Percentiles rank a stretch among this genome's conserved stretches.
Evolutionary conservation across 2,888 invertebrate genomes (phyloP).

Genomic region (Morpho deidamia): DNA sequence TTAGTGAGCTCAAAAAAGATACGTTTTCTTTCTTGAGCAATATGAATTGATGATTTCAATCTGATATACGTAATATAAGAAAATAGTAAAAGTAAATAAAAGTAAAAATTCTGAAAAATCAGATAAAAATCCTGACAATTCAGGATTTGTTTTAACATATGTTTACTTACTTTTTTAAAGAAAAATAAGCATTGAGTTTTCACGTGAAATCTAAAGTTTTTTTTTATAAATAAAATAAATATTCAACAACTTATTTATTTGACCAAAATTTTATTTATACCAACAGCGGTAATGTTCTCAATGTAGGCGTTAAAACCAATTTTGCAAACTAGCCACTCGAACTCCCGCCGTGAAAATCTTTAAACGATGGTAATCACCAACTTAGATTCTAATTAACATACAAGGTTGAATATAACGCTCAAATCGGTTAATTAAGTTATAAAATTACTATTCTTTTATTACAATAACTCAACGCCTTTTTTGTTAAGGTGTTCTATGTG

Average conservation of each 20-base stretch:
- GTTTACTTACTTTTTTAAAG: too few species aligned
- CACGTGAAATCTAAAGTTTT: background rate
- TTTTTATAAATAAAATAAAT: slow-evolving; percentile 2
- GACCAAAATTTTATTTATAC: too few species aligned
- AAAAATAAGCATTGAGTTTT: background rate
- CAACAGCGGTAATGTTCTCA: slow-evolving; percentile 9
- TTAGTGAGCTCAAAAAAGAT: too few species aligned
- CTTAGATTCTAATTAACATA: slow-evolving; percentile 22
- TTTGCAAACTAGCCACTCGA: slow-evolving; percentile 51
- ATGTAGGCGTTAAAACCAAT: slow-evolving; percentile 56
- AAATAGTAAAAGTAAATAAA: too few species aligned
- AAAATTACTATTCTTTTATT: background rate
- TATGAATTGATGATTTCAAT: too few species aligned
- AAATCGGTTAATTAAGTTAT: slow-evolving; percentile 24
- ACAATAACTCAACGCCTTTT: background rate
- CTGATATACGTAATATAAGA: too few species aligned
- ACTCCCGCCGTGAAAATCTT: slow-evolving; percentile 49
- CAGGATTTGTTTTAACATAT: too few species aligned
- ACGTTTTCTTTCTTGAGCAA: too few species aligned
- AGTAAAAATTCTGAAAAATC: too few species aligned
- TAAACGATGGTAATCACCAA: slow-evolving; percentile 19
- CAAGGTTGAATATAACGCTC: slow-evolving; percentile 24
- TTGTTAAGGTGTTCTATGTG: too few species aligned
- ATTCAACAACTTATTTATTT: slow-evolving; percentile 1
- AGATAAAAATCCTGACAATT: too few species aligned